Base-by-base conservation (phyloP, 1,140 invertebrate genomes). In the Drosophila neocordata region DNA sequence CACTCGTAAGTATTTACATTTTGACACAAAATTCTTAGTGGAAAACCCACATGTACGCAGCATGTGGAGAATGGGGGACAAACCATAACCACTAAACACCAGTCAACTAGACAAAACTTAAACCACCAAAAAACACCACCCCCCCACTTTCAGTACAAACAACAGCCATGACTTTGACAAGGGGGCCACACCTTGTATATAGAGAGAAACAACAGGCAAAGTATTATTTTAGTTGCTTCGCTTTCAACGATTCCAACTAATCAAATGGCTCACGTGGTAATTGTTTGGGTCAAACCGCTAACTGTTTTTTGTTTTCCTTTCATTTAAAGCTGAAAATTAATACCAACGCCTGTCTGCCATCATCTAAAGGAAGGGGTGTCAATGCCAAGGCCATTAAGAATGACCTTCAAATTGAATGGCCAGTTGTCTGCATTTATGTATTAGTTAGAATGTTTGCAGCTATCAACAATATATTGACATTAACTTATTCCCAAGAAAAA, bases 31-130 rank as follows among this genome's bases (percentile, higher is more conserved):
- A 85, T 77, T 73, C 69, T 73, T 72, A 35, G 65, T 60, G 73
- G 69, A 81, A 81, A 82, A 44, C 79, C 79, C 74, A 63, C 73
- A 67, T 77, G 65, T 73, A 68, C 64, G 41, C 15, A 18, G 41
- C 8, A 48, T 11, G 15, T 20, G 41, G 18, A 48, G 15, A 11
- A 27, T 13, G 52, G 44, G 55, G 44, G 48, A 22, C 38, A 48
- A 48, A 18, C 41, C 51, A 12, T 51, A 56, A 63, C 55, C 44
- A 52, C 24, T 18, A 27, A 38, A 27, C 55, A 44, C 18, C 37
- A 31, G 35, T 22, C 15, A 44, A 9, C n/a, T 11, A 27, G 1
- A 34, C 53, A 56, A 38, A 56, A 63, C 15, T 56, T 31, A 48
- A 11, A 0, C 18, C 41, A 31, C 27, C 5, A 31, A 31, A 31